phyloP scores from a whole-genome alignment of 2,113 vertebrate species.

The Syrrhaptes paradoxus region DNA sequence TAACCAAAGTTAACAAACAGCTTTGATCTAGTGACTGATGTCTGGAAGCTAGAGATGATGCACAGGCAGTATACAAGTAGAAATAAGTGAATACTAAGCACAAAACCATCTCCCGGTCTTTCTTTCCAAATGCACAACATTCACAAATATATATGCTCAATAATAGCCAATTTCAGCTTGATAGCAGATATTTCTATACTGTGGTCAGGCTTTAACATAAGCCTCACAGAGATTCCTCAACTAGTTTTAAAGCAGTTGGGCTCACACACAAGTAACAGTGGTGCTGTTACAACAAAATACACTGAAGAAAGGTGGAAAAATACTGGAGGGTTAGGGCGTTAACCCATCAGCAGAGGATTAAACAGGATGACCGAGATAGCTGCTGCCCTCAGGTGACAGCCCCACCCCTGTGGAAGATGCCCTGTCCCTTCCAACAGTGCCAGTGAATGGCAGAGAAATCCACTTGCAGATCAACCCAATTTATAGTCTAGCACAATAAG shows the following conservation, averaged over 20 bases:
- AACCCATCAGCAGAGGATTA: slow-evolving; percentile 10
- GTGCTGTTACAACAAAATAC: not conserved
- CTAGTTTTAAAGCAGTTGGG: not conserved
- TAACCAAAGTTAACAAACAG: not conserved
- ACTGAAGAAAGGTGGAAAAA: slow-evolving; percentile 8
- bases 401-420: not conserved
- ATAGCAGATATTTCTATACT: not conserved
- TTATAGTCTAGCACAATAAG: not conserved
- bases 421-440: not conserved
- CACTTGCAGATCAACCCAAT: not conserved
- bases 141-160: not conserved
- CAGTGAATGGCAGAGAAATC: not conserved
- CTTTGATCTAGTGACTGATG: not conserved
- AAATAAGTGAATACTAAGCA: not conserved
- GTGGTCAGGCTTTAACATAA: not conserved
- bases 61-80: not conserved
- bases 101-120: not conserved
- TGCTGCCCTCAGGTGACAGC: not conserved
- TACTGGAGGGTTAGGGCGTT: not conserved
- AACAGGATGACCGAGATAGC: not conserved
- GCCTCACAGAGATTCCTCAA: not conserved
- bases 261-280: not conserved
- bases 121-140: not conserved
- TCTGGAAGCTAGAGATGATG: not conserved
- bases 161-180: not conserved